These are phyloP conservation scores for Calyptommatus sinebrachiatus DNA, from an alignment of 2,113 vertebrate genomes.

Conservation along the genomic window DNA sequence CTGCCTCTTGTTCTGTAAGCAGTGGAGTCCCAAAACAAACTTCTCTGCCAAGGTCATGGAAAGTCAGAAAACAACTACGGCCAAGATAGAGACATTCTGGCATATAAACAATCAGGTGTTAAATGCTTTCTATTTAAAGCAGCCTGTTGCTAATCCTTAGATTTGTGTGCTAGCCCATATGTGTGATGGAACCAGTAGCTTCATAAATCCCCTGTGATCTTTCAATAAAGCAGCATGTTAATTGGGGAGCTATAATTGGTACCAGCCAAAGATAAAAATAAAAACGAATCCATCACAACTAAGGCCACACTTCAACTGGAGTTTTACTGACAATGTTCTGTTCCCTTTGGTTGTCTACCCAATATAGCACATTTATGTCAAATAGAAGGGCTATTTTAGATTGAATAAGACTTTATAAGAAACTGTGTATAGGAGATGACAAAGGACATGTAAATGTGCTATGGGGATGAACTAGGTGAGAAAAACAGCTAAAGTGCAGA, in stretches of 20 bases:
- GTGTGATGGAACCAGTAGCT: not conserved
- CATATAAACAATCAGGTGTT: not conserved
- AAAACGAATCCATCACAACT: not conserved
- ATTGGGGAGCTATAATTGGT: conserved; percentile 3
- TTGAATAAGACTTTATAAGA: too few relatives aligned
- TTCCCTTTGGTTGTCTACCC: too few relatives aligned
- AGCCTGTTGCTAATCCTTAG: not conserved
- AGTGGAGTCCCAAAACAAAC: conserved; percentile 71
- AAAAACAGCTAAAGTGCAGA: too few relatives aligned
- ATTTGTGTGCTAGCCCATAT: not conserved
- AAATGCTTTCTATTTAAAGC: conserved; percentile 1
- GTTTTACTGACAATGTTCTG: not conserved
- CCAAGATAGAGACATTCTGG: conserved; percentile 36
- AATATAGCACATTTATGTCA: too few relatives aligned
- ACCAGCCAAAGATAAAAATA: not conserved
- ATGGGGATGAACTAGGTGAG: too few relatives aligned
- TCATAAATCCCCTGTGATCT: conserved; percentile 13
- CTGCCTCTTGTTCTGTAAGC: conserved; percentile 68
- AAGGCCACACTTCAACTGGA: not conserved
- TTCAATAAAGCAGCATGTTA: not conserved
- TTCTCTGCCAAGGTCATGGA: conserved; percentile 72
- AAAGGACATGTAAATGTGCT: too few relatives aligned
- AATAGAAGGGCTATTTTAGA: too few relatives aligned
- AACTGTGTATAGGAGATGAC: too few relatives aligned
- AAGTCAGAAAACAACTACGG: conserved; percentile 51